A percentile compares a stretch with the other conserved stretches of the same genome.
These are phyloP conservation scores for Eurystomus gularis DNA, from an alignment of 2,113 vertebrate genomes.

Conservation along the genomic window DNA sequence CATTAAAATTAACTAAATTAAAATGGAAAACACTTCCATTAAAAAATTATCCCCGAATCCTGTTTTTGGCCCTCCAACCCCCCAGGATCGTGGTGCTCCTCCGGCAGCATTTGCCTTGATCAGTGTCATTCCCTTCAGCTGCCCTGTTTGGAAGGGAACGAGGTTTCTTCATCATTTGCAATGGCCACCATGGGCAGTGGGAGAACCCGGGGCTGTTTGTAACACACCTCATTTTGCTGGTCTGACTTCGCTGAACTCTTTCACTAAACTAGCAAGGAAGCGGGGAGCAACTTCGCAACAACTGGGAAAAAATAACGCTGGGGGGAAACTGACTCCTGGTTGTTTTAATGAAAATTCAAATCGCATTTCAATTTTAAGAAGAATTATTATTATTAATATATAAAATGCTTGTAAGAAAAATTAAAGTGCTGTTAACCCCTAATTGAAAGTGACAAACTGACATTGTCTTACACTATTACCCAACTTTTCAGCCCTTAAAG, in stretches of 20 bases:
- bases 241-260: neutral
- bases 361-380: too few species aligned
- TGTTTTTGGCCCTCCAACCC: neutral
- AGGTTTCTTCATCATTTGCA: neutral
- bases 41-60: neutral
- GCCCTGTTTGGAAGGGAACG: neutral
- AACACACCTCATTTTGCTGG: neutral
- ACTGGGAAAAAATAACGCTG: neutral
- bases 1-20: neutral
- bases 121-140: neutral
- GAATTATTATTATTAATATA: too few species aligned
- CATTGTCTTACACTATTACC: fast-evolving
- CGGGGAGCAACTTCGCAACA: neutral
- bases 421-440: neutral
- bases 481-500: neutral
- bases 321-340: neutral
- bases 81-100: neutral
- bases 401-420: neutral
- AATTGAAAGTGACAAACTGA: fast-evolving
- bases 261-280: neutral
- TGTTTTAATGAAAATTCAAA: neutral
- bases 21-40: neutral
- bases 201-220: neutral
- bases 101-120: neutral
- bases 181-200: neutral